Conservation (phyloP, 2,113 vertebrate species). For the Taurulus bubalis region DNA sequence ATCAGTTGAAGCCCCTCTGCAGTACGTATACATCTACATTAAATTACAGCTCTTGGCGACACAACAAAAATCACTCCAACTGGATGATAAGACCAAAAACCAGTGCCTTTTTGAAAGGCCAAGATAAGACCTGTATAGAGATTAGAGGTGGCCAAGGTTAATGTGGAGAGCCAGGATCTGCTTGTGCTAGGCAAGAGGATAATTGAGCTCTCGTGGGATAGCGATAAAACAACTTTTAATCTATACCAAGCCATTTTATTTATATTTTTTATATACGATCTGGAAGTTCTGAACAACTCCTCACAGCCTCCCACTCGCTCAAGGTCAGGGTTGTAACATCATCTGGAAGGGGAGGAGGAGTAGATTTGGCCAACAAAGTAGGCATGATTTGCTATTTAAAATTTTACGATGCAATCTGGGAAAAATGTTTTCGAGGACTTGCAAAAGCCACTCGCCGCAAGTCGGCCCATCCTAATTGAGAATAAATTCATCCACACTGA, state of each 20-base stretch:
- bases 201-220: constrained; percentile 57
- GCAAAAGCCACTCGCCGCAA: constrained; percentile 37
- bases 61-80: constrained; percentile 36
- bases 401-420: constrained; percentile 66
- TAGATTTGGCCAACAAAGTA: constrained; percentile 30
- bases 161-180: constrained; percentile 52
- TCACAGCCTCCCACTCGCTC: background rate
- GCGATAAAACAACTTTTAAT: constrained; percentile 69
- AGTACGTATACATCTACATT: constrained; percentile 28
- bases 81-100: constrained; percentile 47
- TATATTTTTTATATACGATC: constrained; percentile 20
- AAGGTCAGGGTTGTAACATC: constrained; percentile 46
- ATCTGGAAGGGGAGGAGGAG: constrained; percentile 16
- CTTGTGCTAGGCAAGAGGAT: constrained; percentile 49
- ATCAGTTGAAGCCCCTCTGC: background rate
- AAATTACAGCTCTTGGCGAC: constrained; percentile 48
- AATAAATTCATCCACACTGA: constrained; percentile 54
- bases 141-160: constrained; percentile 69
- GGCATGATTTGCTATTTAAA: constrained; percentile 65
- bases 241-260: constrained; percentile 32
- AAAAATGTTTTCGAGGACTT: constrained; percentile 48
- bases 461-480: constrained; percentile 50
- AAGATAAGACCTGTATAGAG: constrained; percentile 61
- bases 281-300: constrained; percentile 40
- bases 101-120: constrained; percentile 57